Evolutionary conservation across 2,888 invertebrate species (phyloP).

Genomic region (Hymenopus coronatus): DNA sequence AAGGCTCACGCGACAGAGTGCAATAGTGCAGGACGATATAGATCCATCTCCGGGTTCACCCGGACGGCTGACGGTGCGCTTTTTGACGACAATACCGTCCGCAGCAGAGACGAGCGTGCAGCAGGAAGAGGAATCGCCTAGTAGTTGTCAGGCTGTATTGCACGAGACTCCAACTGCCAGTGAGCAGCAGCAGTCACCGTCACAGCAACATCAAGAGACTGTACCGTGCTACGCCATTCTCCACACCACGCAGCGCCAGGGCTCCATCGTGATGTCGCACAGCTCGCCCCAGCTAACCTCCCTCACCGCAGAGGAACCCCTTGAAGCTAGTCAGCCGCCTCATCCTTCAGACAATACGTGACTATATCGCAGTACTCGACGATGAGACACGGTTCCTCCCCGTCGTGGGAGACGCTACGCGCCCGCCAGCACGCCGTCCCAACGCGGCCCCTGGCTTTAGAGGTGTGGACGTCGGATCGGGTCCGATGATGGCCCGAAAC

Average conservation of each 20-base stretch:
- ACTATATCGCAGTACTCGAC: background rate
- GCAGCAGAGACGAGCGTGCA: constrained; percentile 70
- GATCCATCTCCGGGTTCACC: constrained; percentile 60
- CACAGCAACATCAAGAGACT: background rate
- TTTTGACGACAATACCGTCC: constrained; percentile 70
- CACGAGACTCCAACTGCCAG: background rate
- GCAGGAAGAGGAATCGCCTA: constrained; percentile 52
- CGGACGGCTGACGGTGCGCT: constrained; percentile 55
- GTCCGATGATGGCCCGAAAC: background rate
- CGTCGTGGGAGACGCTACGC: background rate
- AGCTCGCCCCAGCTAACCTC: constrained; percentile 5
- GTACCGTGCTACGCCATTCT: constrained; percentile 38
- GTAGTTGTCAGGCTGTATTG: background rate
- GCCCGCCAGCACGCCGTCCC: background rate
- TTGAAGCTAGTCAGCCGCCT: background rate
- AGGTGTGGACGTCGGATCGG: background rate
- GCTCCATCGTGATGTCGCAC: background rate
- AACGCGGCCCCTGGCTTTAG: background rate
- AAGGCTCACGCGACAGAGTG: constrained; percentile 74
- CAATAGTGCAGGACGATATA: constrained; percentile 65
- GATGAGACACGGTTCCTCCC: background rate
- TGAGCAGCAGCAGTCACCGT: background rate
- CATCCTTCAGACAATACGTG: background rate
- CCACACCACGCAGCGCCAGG: constrained; percentile 35
- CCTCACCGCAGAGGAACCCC: background rate